Base-by-base conservation (phyloP, 2,113 vertebrate genomes). In the Tenrec ecaudatus region DNA sequence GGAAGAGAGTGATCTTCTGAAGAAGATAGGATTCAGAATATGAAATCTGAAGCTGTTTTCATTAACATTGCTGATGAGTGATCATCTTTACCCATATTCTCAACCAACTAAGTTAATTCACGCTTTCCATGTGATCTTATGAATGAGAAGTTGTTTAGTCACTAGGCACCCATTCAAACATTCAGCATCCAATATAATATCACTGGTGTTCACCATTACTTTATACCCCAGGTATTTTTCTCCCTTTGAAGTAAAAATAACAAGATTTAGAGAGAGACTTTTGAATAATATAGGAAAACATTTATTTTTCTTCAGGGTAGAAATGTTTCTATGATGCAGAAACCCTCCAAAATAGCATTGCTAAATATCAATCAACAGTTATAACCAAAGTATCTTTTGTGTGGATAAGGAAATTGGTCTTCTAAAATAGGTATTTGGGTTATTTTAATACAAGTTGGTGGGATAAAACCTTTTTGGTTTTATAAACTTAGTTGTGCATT, bases 401-500 rank as follows among this genome's bases (percentile, higher is more conserved):
- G 38, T 85, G 16, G 81, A 20, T 79, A 33, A 60, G 25, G 47
- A 53, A 10, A 53, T 53, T 53, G 47, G 47, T 68, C 14, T 91
- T 97, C 92, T 92, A 90, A 90, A 91, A 86, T 92, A 16, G 8
- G 86, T 95, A 38, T 79, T 69, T 92, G 68, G 73, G 47, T 93
- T 94, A n/a, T 25, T 33, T 86, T 71, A 86, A 87, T 86, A 77
- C 69, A 87, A 38, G 40, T 86, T 91, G 81, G 73, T 76, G 64
- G 76, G 88, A 81, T 31, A 89, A 89, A 92, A 96, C 57, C 58
- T 82, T 76, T 78, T 92, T 91, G 90, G 86, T 73, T 73, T 73
- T 22, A 10, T 73, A 87, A 92, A 53, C 78, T 88, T 58, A 91
- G 68, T 60, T 85, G 33, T 95, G n/a, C 53, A 53, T 89, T 91